Percentiles rank a stretch among this genome's conserved stretches.
These are phyloP conservation scores for Lydus trimaculatus DNA, from an alignment of 2,888 invertebrate species.

Conservation along the genomic window DNA sequence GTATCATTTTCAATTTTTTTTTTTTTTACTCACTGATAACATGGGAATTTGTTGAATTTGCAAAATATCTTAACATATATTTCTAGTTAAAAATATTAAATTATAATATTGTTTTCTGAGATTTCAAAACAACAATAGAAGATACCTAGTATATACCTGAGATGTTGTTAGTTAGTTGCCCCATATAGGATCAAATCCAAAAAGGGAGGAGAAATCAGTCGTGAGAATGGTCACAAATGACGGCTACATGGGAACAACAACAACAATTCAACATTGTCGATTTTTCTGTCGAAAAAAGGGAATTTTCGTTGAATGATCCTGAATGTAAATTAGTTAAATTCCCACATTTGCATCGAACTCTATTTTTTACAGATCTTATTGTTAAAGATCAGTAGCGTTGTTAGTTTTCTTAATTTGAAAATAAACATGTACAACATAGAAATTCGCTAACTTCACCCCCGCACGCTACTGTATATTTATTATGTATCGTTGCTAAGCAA, in stretches of 20 bases:
- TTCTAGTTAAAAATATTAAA: conserved; percentile 1
- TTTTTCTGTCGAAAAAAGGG: not conserved
- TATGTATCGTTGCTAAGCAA: no score
- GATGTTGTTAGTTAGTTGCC: not conserved
- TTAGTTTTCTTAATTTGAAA: no score
- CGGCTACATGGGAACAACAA: conserved; percentile 26
- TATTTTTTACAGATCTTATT: not conserved
- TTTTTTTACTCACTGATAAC: not conserved
- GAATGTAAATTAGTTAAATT: not conserved
- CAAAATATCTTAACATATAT: not conserved
- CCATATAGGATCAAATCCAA: not conserved
- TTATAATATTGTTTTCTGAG: not conserved
- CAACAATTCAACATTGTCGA: conserved; percentile 30
- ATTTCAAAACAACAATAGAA: not conserved
- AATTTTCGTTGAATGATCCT: not conserved
- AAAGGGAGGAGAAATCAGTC: conserved; percentile 10
- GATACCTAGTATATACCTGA: conserved; percentile 1
- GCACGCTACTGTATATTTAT: no score
- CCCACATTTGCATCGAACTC: not conserved
- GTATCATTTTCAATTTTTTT: not conserved
- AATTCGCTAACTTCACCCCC: no score
- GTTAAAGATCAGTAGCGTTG: not conserved
- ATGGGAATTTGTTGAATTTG: not conserved
- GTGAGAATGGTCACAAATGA: conserved; percentile 31
- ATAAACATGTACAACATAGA: no score